phyloP scores from a whole-genome alignment of 1,140 invertebrate species.

The Melitaea cinxia region DNA sequence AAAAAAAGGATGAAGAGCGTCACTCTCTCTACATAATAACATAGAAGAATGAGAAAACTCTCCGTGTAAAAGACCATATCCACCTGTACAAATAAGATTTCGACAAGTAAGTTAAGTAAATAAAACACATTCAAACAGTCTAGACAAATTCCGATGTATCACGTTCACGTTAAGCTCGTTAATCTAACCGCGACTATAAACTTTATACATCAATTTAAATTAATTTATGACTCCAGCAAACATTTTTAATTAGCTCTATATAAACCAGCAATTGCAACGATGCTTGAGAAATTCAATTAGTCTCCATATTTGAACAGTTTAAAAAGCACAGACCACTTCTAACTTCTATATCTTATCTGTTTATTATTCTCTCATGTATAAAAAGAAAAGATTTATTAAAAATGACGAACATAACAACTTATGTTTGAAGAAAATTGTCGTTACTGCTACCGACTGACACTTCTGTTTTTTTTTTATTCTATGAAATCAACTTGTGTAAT shows the following conservation, averaged over 20 bases:
- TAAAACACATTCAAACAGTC: neutral
- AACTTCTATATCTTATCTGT: no score
- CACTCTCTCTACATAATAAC: no score
- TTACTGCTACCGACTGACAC: no score
- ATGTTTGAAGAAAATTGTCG: no score
- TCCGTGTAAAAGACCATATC: neutral
- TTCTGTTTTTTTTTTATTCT: no score
- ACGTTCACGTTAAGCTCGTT: constrained; percentile 11
- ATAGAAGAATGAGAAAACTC: no score
- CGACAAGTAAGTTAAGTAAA: neutral
- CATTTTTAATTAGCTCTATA: constrained; percentile 41
- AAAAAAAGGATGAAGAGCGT: no score
- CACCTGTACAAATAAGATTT: neutral
- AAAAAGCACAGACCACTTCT: constrained; percentile 9
- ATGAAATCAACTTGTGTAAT: no score
- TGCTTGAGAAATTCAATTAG: constrained; percentile 35
- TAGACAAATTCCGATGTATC: constrained; percentile 5
- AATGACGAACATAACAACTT: no score
- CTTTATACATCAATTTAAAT: constrained; percentile 41
- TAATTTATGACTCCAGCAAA: constrained; percentile 41
- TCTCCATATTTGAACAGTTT: constrained; percentile 20
- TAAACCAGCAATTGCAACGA: constrained; percentile 34
- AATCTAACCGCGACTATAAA: constrained; percentile 39
- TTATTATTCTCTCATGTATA: no score
- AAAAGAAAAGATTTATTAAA: no score